A percentile compares a stretch with the other conserved stretches of the same genome.
Evolutionary conservation across 2,888 invertebrate genomes (phyloP).

Genomic region (Stenichneumon culpator): DNA sequence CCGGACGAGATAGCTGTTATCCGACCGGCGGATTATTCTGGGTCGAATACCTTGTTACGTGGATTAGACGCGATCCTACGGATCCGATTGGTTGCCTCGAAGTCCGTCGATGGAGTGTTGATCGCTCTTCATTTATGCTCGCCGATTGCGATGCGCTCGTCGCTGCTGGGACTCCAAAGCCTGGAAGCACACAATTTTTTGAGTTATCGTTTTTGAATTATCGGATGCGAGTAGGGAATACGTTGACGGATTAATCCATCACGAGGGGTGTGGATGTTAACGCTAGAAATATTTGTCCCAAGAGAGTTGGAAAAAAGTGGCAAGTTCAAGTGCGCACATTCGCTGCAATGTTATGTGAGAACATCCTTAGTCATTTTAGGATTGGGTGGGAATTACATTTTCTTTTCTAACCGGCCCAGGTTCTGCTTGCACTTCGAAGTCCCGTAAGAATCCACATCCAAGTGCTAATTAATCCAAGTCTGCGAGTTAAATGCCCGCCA

Average conservation of each 20-base stretch:
- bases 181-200: slow-evolving; percentile 32
- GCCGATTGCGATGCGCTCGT: background rate
- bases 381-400: too few species aligned
- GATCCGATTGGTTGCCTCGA: background rate
- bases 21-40: background rate
- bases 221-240: background rate
- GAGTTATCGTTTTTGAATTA: background rate
- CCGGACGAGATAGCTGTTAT: slow-evolving; percentile 12
- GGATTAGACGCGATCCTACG: background rate
- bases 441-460: too few species aligned
- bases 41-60: background rate
- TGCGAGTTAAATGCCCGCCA: too few species aligned
- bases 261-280: too few species aligned
- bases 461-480: too few species aligned
- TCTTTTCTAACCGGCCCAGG: too few species aligned
- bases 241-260: background rate
- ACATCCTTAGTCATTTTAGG: too few species aligned
- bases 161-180: background rate
- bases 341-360: too few species aligned
- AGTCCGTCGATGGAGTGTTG: background rate
- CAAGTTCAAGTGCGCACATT: too few species aligned
- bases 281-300: too few species aligned
- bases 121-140: background rate
- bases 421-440: too few species aligned
- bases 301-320: too few species aligned